Evolutionary conservation across 1,140 invertebrate genomes (phyloP).

Genomic region (Drosophila insularis): DNA sequence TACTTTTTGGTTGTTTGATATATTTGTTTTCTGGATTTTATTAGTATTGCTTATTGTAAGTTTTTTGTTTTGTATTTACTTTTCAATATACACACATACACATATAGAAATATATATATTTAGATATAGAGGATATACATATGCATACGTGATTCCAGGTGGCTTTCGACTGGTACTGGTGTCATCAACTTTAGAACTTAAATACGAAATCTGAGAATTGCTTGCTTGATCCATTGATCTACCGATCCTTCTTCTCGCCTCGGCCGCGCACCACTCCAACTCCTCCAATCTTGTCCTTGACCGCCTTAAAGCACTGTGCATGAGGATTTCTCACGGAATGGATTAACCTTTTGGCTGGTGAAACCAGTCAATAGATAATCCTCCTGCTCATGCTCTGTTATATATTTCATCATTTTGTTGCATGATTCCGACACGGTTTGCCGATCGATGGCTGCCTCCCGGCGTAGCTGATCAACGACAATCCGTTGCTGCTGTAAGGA

Average conservation of each 20-base stretch:
- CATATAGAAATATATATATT: slow-evolving; percentile 21
- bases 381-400: slow-evolving; percentile 95
- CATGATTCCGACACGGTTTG: slow-evolving; percentile 94
- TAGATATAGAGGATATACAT: slow-evolving; percentile 45
- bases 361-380: slow-evolving; percentile 98
- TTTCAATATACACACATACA: slow-evolving; percentile 34
- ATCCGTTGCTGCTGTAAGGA: slow-evolving; percentile 95
- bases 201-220: slow-evolving; percentile 29
- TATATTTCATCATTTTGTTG: slow-evolving; percentile 96
- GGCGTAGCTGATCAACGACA: slow-evolving; percentile 95
- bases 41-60: slow-evolving; percentile 60
- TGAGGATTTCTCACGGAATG: slow-evolving; percentile 97
- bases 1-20: slow-evolving; percentile 9
- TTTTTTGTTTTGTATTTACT: slow-evolving; percentile 1
- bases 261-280: background rate
- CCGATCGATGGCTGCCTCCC: slow-evolving; percentile 94
- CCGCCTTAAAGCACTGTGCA: slow-evolving; percentile 90
- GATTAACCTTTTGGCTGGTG: slow-evolving; percentile 97
- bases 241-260: slow-evolving; percentile 14
- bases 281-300: no score
- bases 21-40: slow-evolving; percentile 28
- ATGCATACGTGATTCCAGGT: slow-evolving; percentile 35
- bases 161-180: slow-evolving; percentile 56
- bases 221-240: background rate
- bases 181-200: slow-evolving; percentile 29